Percentiles rank a stretch among this genome's conserved stretches.
Conservation (phyloP, 2,888 invertebrate species). For the Harpalus rubripes region DNA sequence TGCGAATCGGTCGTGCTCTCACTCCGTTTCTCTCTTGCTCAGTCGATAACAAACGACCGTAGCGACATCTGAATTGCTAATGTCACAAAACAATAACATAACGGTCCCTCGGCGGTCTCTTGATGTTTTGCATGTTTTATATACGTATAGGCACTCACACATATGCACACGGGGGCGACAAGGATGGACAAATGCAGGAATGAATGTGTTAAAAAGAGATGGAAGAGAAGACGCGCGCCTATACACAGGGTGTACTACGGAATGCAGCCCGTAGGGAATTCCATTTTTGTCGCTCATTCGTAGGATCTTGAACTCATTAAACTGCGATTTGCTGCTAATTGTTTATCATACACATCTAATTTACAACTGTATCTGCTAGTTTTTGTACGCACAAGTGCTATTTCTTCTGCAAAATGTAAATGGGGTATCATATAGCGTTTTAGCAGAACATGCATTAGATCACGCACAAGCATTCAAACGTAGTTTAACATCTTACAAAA, state of each 20-base stretch:
- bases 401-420: not conserved
- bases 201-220: conserved; percentile 26
- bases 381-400: not conserved
- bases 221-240: conserved; percentile 47
- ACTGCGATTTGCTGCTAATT: conserved; percentile 44
- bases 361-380: conserved; percentile 37
- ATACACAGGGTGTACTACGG: conserved; percentile 51
- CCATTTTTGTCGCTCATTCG: conserved; percentile 52
- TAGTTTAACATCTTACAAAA: not conserved
- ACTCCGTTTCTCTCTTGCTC: conserved; percentile 46
- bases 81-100: conserved; percentile 68
- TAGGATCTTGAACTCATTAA: conserved; percentile 54
- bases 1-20: conserved; percentile 62
- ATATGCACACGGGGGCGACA: conserved; percentile 27
- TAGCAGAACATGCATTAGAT: not conserved
- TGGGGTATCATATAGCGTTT: not conserved
- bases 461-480: not conserved
- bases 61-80: conserved; percentile 69
- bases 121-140: conserved; percentile 67
- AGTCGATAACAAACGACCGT: conserved; percentile 61
- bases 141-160: conserved; percentile 39
- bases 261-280: conserved; percentile 55
- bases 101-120: conserved; percentile 67
- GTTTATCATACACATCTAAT: conserved; percentile 36
- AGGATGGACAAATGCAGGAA: conserved; percentile 4